Percentiles rank a stretch among this genome's conserved stretches.
phyloP scores from a whole-genome alignment of 2,113 vertebrate genomes.

The Scomber scombrus region DNA sequence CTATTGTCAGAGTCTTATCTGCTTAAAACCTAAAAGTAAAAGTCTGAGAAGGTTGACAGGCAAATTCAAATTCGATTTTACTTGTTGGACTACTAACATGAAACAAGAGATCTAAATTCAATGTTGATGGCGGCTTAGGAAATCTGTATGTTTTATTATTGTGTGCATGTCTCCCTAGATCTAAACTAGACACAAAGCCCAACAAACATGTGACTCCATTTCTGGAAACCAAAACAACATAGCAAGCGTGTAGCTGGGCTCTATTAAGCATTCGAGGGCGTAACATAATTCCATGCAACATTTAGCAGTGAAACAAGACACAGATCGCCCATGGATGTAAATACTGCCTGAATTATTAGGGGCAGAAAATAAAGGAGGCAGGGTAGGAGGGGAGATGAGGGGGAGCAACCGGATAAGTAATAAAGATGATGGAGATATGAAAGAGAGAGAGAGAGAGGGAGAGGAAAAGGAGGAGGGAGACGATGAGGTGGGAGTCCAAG shows the following conservation, averaged over 20 bases:
- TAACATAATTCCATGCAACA: slow-evolving; percentile 58
- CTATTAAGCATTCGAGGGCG: slow-evolving; percentile 29
- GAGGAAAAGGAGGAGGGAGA: slow-evolving; percentile 14
- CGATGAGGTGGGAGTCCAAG: not conserved
- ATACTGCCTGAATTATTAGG: slow-evolving; percentile 43
- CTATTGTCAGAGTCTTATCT: too few relatives aligned
- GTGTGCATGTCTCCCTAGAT: slow-evolving; percentile 4
- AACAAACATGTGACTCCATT: slow-evolving; percentile 44
- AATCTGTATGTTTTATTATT: not conserved
- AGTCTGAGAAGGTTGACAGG: not conserved
- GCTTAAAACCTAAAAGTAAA: not conserved
- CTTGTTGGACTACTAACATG: not conserved
- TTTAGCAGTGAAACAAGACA: slow-evolving; percentile 54
- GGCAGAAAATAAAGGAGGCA: slow-evolving; percentile 28
- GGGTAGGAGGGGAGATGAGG: not conserved
- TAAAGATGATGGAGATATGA: slow-evolving; percentile 53
- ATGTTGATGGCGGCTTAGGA: not conserved
- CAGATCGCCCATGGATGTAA: slow-evolving; percentile 38
- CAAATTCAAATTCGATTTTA: not conserved
- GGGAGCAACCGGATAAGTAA: slow-evolving; percentile 9
- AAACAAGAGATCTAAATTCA: not conserved
- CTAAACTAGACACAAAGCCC: not conserved
- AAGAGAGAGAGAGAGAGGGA: not conserved
- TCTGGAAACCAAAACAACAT: slow-evolving; percentile 40
- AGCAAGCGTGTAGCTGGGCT: slow-evolving; percentile 28